Evolutionary conservation across 2,888 invertebrate species (phyloP), one percentile per base, ranked within the genome.

Genomic region (Andrena chrysosceles): DNA sequence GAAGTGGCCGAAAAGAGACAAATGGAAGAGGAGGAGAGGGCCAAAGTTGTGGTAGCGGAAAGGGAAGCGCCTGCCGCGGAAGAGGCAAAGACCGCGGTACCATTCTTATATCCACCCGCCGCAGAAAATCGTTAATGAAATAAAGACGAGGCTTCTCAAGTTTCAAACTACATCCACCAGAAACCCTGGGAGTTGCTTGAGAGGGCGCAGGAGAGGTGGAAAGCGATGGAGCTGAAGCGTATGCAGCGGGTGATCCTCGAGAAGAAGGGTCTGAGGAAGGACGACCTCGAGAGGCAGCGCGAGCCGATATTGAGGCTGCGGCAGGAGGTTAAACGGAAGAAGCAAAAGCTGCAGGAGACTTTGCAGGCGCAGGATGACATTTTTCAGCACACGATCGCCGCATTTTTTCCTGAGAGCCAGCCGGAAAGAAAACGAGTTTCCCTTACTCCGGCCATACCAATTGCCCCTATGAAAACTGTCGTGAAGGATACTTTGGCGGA

Each of bases 331-430:
- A 93, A 95, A 77, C 94, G 94, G 78, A 96, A 96, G 90, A 95
- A 95, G 89, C 93, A 94, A 85, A 95, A 95, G 90, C 95, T 96
- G 93, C 93, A 94, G 29, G 95, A 95, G 69, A 95, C 95, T 35
- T 94, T 96, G 93, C 95, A 95, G 89, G 95, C 95, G 84, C 95
- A 96, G 81, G 95, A 95, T 83, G 94, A 94, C 5, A 95, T 97
- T 85, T 97, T 97, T 88, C 95, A 96, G 85, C 96, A 96, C 54
- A 96, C 96, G 0, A 95, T 96, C 0, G 95, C 95, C 85, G 94
- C 93, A 91, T 91, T 96, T 16, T 96, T 96, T 87, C 96, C 96
- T 0, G 96, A 96, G 90, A 95, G 89, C 63, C 29, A 71, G 10
- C n/a, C n/a, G 20, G 83, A 84, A 90, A 93, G 3, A 94, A 94